Conservation (phyloP, 2,113 vertebrate species). For the Prionailurus bengalensis region DNA sequence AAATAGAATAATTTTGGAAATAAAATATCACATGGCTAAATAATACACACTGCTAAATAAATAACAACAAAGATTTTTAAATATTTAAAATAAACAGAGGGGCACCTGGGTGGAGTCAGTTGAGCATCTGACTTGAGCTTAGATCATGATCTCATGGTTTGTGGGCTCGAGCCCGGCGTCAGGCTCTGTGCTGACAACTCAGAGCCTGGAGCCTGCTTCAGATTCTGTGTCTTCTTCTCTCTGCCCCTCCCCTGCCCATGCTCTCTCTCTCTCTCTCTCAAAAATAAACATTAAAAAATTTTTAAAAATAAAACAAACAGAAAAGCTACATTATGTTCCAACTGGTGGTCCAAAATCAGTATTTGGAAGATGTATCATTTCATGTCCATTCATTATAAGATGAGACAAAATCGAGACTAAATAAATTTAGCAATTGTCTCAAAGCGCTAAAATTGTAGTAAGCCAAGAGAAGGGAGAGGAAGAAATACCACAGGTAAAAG, state of each 20-base stretch:
- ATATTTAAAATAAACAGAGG: not conserved
- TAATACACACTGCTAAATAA: not conserved
- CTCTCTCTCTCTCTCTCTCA: too few relatives aligned
- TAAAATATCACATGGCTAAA: not conserved
- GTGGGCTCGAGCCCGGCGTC: too few relatives aligned
- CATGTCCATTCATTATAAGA: not conserved
- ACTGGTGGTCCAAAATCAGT: not conserved
- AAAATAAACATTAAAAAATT: too few relatives aligned
- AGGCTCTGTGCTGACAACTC: too few relatives aligned
- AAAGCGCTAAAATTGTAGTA: not conserved
- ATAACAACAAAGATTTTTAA: not conserved
- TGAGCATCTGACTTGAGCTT: too few relatives aligned
- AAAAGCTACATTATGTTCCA: not conserved
- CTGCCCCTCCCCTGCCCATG: too few relatives aligned
- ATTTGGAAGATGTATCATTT: not conserved
- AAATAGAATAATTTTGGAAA: conserved; percentile 44
- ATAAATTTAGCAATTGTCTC: not conserved
- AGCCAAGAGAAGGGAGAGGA: not conserved
- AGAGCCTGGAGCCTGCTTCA: too few relatives aligned
- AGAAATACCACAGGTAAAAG: not conserved
- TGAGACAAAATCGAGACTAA: not conserved
- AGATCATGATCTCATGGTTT: too few relatives aligned
- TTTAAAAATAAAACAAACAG: not conserved
- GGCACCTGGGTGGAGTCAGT: too few relatives aligned
- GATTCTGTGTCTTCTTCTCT: too few relatives aligned